Evolutionary conservation across 2,888 invertebrate genomes (phyloP).

Genomic region (Lasioglossum leucozonium): DNA sequence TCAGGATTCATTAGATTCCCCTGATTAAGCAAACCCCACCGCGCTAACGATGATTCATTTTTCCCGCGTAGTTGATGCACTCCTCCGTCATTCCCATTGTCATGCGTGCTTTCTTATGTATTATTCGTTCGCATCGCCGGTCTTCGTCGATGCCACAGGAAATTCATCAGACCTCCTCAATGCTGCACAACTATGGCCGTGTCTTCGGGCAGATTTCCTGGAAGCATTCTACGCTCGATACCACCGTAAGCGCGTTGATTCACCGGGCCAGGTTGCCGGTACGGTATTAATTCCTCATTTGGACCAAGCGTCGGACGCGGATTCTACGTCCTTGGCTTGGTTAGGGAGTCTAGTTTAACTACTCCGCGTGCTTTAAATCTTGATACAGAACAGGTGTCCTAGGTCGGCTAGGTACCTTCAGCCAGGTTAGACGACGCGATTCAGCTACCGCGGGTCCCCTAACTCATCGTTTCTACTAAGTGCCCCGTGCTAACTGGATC

Average conservation of each 20-base stretch:
- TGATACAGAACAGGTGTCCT: not conserved
- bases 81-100: not conserved
- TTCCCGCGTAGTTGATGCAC: not conserved
- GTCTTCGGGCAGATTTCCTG: too few relatives aligned
- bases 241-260: not conserved
- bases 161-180: not conserved
- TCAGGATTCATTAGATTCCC: slow-evolving; percentile 38
- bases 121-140: not conserved
- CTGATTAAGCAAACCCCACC: slow-evolving; percentile 18
- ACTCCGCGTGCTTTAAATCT: not conserved
- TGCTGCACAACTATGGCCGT: too few relatives aligned
- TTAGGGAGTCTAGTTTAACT: not conserved
- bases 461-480: not conserved
- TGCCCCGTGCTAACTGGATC: not conserved
- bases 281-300: too few relatives aligned
- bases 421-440: not conserved
- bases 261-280: too few relatives aligned
- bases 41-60: slow-evolving; percentile 51
- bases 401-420: not conserved
- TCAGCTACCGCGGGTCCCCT: not conserved
- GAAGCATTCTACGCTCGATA: not conserved
- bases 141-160: not conserved
- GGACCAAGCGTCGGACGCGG: too few relatives aligned
- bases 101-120: not conserved
- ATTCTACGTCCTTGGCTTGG: not conserved